These are phyloP conservation scores for Acanthiza pusilla DNA, from an alignment of 2,797 vertebrate species.

Conservation along the genomic window DNA sequence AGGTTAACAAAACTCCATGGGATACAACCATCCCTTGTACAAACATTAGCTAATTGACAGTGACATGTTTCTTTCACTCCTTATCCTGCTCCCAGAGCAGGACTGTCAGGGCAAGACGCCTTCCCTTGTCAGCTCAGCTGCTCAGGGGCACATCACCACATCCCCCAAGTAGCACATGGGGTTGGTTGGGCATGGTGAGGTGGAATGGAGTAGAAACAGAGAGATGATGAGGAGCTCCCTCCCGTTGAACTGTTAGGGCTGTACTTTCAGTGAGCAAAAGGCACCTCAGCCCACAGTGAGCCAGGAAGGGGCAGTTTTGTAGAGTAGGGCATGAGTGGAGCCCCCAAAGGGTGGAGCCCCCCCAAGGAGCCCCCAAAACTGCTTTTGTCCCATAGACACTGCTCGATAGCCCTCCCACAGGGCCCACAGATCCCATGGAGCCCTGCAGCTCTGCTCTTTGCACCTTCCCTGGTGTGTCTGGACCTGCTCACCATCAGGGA, in stretches of 20 bases:
- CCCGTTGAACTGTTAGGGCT: neutral
- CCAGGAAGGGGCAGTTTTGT: neutral
- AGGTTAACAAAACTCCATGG: slow-evolving; percentile 55
- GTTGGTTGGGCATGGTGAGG: neutral
- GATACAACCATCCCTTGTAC: neutral
- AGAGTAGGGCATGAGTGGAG: neutral
- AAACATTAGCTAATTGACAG: slow-evolving; percentile 51
- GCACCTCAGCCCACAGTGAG: neutral
- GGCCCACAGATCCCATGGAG: too few species aligned
- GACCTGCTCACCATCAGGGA: neutral
- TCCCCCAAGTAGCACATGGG: neutral
- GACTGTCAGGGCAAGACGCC: neutral
- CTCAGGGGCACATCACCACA: neutral
- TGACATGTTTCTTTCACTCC: slow-evolving; percentile 25
- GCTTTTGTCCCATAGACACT: neutral
- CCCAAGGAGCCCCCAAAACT: neutral
- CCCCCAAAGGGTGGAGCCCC: too few species aligned
- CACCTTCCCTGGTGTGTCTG: neutral
- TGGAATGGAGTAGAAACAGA: neutral
- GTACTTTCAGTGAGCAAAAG: neutral
- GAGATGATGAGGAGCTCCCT: neutral
- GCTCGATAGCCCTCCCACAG: accelerated
- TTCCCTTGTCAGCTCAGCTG: neutral
- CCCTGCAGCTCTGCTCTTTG: neutral
- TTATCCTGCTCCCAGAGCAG: neutral